phyloP scores from a whole-genome alignment of 1,140 invertebrate genomes.

The Trachymyrmex septentrionalis region DNA sequence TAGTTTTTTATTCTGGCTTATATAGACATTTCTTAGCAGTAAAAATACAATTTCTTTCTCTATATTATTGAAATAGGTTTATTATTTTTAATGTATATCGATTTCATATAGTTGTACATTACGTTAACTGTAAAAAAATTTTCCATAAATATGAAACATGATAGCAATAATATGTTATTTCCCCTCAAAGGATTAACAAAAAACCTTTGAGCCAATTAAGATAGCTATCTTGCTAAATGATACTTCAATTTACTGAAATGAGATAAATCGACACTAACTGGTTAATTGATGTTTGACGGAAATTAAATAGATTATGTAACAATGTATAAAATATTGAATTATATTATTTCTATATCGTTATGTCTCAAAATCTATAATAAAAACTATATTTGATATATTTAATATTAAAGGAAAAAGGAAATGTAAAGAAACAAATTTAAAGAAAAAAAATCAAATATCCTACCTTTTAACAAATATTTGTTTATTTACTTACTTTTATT shows the following conservation, averaged over 20 bases:
- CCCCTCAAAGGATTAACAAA: neutral
- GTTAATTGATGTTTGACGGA: conserved; percentile 12
- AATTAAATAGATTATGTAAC: neutral
- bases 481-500: neutral
- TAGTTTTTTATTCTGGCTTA: neutral
- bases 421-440: neutral
- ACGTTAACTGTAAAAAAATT: neutral
- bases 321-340: neutral
- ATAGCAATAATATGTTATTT: neutral
- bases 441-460: neutral
- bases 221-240: conserved; percentile 32
- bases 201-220: conserved; percentile 6
- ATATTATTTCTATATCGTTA: neutral
- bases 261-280: neutral
- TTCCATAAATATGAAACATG: neutral
- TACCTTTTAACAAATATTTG: neutral
- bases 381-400: neutral
- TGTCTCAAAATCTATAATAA: neutral
- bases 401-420: neutral
- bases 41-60: neutral
- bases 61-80: conserved; percentile 26
- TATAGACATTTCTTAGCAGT: too few species aligned
- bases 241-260: conserved; percentile 1
- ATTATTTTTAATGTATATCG: neutral
- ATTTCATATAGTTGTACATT: too few species aligned